These are phyloP conservation scores for Hyles vespertilio DNA, from an alignment of 1,140 invertebrate genomes.

Conservation along the genomic window DNA sequence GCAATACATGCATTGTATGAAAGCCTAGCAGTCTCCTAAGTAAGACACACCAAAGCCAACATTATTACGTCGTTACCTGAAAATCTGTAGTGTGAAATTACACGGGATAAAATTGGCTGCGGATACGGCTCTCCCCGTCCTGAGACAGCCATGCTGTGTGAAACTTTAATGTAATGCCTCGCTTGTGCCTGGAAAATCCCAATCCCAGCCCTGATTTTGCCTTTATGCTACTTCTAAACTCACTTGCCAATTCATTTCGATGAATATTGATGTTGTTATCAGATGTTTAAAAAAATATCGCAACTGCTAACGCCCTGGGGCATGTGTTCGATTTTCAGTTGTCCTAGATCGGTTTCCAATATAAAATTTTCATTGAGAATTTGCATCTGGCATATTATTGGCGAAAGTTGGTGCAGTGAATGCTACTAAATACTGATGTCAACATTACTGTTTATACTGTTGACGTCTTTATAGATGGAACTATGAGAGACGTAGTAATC, in stretches of 20 bases:
- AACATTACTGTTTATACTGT: no score
- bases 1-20: background rate
- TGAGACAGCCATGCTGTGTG: constrained; percentile 39
- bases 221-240: constrained; percentile 38
- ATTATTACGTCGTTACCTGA: constrained; percentile 42
- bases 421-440: no score
- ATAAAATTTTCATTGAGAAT: no score
- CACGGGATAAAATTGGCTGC: constrained; percentile 43
- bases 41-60: constrained; percentile 19
- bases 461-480: no score
- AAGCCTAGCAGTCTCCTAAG: constrained; percentile 13
- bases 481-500: no score
- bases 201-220: constrained; percentile 47
- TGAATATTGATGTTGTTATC: background rate
- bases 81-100: constrained; percentile 62
- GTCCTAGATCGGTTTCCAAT: no score
- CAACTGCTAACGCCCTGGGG: no score
- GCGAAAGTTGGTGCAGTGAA: no score
- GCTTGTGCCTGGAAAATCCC: constrained; percentile 45
- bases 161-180: constrained; percentile 62
- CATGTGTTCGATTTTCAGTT: no score
- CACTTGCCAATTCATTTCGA: constrained; percentile 22
- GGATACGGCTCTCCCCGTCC: constrained; percentile 30
- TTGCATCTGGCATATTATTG: no score
- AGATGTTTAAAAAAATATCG: no score